Conservation (phyloP, 2,797 vertebrate species). For the Schizopygopsis pylzovi region DNA sequence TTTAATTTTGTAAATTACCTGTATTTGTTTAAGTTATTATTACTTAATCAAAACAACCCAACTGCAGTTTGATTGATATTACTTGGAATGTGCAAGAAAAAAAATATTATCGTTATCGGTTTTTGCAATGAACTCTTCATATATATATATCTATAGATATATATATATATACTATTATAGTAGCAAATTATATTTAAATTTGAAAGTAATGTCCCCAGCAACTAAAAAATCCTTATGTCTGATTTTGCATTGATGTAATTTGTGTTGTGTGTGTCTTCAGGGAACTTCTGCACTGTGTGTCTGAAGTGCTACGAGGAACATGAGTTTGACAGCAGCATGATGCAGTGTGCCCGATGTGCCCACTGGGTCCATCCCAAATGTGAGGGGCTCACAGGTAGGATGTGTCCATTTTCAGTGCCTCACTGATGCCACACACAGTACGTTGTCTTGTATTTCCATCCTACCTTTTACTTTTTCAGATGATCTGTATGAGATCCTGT, state of each 20-base stretch:
- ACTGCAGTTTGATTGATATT: too few relatives aligned
- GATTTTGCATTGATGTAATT: neutral
- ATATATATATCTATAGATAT: too few relatives aligned
- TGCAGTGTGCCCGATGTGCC: constrained; percentile 85
- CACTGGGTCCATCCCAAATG: constrained; percentile 91
- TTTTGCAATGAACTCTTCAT: too few relatives aligned
- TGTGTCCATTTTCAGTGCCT: neutral
- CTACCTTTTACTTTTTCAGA: constrained; percentile 71
- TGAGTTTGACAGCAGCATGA: constrained; percentile 82
- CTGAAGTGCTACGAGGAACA: constrained; percentile 85
- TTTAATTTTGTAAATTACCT: too few relatives aligned
- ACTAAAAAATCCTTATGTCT: neutral
- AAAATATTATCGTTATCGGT: too few relatives aligned
- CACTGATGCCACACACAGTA: too few relatives aligned
- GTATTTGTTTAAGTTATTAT: too few relatives aligned
- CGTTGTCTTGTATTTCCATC: neutral
- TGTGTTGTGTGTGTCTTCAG: constrained; percentile 67
- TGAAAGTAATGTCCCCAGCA: too few relatives aligned
- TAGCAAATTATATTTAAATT: too few relatives aligned
- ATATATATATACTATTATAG: too few relatives aligned
- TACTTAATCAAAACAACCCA: too few relatives aligned
- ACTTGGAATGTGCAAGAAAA: too few relatives aligned
- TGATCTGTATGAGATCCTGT: constrained; percentile 85
- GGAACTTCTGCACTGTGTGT: constrained; percentile 89
- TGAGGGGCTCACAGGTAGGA: constrained; percentile 87